Conservation (phyloP, 2,113 vertebrate genomes). For the Echinops telfairi region DNA sequence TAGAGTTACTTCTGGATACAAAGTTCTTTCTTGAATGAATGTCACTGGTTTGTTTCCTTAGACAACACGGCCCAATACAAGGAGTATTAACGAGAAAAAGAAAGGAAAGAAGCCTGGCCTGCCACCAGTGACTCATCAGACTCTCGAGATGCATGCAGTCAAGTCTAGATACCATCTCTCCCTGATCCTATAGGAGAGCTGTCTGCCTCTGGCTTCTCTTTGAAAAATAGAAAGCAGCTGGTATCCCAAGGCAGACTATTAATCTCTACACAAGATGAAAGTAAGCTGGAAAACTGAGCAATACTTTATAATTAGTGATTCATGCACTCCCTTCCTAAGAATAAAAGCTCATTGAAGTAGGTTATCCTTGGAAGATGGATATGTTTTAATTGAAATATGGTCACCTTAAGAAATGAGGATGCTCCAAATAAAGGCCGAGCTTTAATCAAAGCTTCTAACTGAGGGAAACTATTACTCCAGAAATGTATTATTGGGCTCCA, state of each 20-base stretch:
- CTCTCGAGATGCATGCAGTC: neutral
- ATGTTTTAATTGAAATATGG: slow-evolving; percentile 77
- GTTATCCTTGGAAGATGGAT: slow-evolving; percentile 58
- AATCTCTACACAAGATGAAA: slow-evolving; percentile 84
- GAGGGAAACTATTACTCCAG: neutral
- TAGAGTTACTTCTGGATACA: too few species aligned
- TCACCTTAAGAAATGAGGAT: slow-evolving; percentile 71
- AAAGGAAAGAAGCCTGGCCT: too few species aligned
- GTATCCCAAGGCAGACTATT: slow-evolving; percentile 82
- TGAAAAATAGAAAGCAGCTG: slow-evolving; percentile 85
- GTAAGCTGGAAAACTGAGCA: slow-evolving; percentile 68
- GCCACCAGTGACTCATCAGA: neutral
- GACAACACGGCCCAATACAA: too few species aligned
- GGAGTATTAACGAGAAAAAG: too few species aligned
- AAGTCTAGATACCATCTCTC: neutral
- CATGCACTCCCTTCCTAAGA: slow-evolving; percentile 37
- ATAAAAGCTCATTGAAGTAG: slow-evolving; percentile 71
- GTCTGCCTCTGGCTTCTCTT: slow-evolving; percentile 64
- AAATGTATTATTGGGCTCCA: slow-evolving; percentile 29
- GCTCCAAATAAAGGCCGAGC: slow-evolving; percentile 42
- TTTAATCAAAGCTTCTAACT: slow-evolving; percentile 58
- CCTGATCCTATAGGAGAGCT: slow-evolving; percentile 59
- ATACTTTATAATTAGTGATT: slow-evolving; percentile 83
- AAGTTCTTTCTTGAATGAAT: too few species aligned
- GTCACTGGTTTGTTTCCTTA: too few species aligned